A percentile compares a stretch with the other conserved stretches of the same genome.
Conservation (phyloP, 2,797 vertebrate genomes). For the Sebastes glaucus region DNA sequence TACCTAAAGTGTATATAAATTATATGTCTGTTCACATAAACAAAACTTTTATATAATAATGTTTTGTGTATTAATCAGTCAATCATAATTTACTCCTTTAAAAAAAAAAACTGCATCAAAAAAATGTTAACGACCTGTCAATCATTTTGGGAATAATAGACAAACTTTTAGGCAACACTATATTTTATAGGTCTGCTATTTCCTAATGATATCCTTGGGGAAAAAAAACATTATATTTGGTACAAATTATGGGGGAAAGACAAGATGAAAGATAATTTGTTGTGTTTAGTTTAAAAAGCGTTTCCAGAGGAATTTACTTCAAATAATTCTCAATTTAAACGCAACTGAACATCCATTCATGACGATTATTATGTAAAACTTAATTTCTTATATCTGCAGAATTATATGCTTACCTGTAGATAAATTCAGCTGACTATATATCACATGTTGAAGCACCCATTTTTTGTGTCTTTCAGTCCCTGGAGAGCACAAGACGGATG, state of each 20-base stretch:
- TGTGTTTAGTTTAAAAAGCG: too few relatives aligned
- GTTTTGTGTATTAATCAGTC: too few relatives aligned
- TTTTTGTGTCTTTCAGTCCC: constrained; percentile 74
- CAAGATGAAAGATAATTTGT: not conserved
- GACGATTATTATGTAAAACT: not conserved
- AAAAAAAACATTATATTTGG: not conserved
- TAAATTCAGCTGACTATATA: not conserved
- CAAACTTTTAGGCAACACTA: too few relatives aligned
- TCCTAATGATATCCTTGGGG: not conserved
- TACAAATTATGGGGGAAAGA: not conserved
- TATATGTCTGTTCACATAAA: not conserved
- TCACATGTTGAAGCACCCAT: not conserved
- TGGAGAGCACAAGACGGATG: constrained; percentile 86
- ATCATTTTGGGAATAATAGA: not conserved
- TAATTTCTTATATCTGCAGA: not conserved
- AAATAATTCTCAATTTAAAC: not conserved
- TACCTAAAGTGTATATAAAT: not conserved
- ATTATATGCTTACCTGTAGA: not conserved
- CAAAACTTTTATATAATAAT: not conserved
- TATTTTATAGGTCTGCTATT: not conserved
- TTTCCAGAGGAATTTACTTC: not conserved
- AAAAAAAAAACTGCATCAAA: not conserved
- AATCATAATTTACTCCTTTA: not conserved
- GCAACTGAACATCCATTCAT: not conserved
- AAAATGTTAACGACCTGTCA: not conserved